Percentiles rank a stretch among this genome's conserved stretches.
These are phyloP conservation scores for Torymus auratus DNA, from an alignment of 2,888 invertebrate species.

Conservation along the genomic window DNA sequence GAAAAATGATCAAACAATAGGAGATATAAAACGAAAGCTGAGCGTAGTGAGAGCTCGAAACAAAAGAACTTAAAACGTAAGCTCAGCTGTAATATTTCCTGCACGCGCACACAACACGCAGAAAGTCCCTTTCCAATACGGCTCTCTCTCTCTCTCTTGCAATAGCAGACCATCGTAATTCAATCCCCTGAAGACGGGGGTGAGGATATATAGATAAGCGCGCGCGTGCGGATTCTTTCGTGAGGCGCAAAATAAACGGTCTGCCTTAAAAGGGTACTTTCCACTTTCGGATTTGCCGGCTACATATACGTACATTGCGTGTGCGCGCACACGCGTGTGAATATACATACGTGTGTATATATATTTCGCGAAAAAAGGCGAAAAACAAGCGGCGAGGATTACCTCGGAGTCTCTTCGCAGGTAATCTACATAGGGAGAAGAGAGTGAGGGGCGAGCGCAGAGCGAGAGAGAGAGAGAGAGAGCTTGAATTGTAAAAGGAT, in stretches of 20 bases:
- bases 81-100: too few species aligned
- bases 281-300: slow-evolving; percentile 39
- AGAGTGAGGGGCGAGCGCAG: slow-evolving; percentile 49
- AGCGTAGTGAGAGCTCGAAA: too few species aligned
- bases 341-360: not conserved
- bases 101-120: too few species aligned
- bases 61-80: too few species aligned
- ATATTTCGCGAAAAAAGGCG: slow-evolving; percentile 16
- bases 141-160: too few species aligned
- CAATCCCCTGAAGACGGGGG: slow-evolving; percentile 27
- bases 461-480: slow-evolving; percentile 30
- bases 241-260: slow-evolving; percentile 39
- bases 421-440: slow-evolving; percentile 68
- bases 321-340: slow-evolving; percentile 30
- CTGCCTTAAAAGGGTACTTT: slow-evolving; percentile 49
- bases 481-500: slow-evolving; percentile 75
- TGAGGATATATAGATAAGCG: too few species aligned
- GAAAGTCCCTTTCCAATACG: too few species aligned
- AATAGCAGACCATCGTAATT: slow-evolving; percentile 32
- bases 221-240: slow-evolving; percentile 1
- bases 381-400: slow-evolving; percentile 62
- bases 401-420: slow-evolving; percentile 68
- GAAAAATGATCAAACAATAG: too few species aligned
- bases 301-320: slow-evolving; percentile 13
- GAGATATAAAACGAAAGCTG: too few species aligned